Base-by-base conservation (phyloP, 2,797 vertebrate genomes). In the Fistularia tabacaria region DNA sequence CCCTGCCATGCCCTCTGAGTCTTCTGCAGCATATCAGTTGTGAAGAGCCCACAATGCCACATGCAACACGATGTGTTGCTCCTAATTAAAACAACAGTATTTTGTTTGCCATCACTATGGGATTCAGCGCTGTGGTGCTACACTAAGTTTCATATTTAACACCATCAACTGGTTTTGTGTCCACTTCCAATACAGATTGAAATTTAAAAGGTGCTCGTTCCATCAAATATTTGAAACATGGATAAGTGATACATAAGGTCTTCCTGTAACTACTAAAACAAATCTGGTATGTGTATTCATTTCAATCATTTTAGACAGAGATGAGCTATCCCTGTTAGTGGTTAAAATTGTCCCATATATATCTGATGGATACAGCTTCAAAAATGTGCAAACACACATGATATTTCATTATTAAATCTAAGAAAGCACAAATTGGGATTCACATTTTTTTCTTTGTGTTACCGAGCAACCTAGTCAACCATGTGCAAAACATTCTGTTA, bases 391-490 rank as follows among this genome's bases (percentile, higher is more conserved):
- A 77, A 74, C 36, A 57, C 7, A 13, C 38, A 37, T 57, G 76
- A 67, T 68, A 61, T 54, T 77, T 71, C 52, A 74, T 84, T 73
- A 86, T 85, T 83, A 72, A 80, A 87, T 81, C 49, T 51, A 64
- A 76, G 79, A 59, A 69, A 55, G 44, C 41, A 58, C 38, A 38
- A 12, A 80, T 54, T 25, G 47, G 48, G 56, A 77, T 74, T 73
- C 36, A 38, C 61, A 79, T 73, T 69, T 59, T 71, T 82, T 72
- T 74, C 59, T n/a, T n/a, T n/a, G n/a, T 77, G 88, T 92, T 88
- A 77, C 89, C 81, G 88, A 75, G 89, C 88, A 91, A 92, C 90
- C 52, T 60, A 75, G 66, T 76, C 65, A 59, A 78, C 66, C 80
- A 76, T 78, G 62, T 70, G 67, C 54, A 78, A 70, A 74, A 65